Conservation (phyloP, 64 coral and sea anemone species). For the Actinia tenebrosa region DNA sequence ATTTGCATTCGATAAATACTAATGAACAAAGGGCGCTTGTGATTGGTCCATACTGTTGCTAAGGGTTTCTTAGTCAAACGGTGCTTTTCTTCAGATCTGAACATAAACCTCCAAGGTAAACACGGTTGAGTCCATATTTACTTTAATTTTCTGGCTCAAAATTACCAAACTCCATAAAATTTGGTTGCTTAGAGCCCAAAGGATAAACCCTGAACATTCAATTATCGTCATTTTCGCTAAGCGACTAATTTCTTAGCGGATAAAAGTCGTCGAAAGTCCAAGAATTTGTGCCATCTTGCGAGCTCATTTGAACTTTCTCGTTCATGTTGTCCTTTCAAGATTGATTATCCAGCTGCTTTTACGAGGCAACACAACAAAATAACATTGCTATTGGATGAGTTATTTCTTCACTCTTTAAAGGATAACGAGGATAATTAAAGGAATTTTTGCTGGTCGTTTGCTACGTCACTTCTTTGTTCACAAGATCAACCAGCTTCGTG, state of each 20-base stretch:
- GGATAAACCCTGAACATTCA: background rate
- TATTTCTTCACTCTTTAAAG: background rate
- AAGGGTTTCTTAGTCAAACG: background rate
- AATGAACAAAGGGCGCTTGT: background rate
- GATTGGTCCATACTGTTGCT: conserved; percentile 4
- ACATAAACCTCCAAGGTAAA: conserved; percentile 4
- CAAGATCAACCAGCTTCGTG: background rate
- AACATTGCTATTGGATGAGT: background rate
- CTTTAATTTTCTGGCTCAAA: background rate
- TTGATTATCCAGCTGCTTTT: background rate
- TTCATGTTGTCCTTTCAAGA: background rate
- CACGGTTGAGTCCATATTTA: background rate
- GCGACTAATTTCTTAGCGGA: background rate
- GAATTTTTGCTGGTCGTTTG: background rate
- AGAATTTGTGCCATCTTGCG: background rate
- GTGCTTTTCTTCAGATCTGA: background rate
- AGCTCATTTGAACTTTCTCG: background rate
- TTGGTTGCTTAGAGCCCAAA: background rate
- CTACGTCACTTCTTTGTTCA: background rate
- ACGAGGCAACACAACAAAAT: background rate
- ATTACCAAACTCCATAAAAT: conserved; percentile 3
- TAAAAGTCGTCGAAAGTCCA: background rate
- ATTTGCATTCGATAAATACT: background rate
- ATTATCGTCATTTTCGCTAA: background rate
- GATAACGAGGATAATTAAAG: conserved; percentile 6